phyloP scores from a whole-genome alignment of 2,797 vertebrate genomes.

The Telmatherina bonti region DNA sequence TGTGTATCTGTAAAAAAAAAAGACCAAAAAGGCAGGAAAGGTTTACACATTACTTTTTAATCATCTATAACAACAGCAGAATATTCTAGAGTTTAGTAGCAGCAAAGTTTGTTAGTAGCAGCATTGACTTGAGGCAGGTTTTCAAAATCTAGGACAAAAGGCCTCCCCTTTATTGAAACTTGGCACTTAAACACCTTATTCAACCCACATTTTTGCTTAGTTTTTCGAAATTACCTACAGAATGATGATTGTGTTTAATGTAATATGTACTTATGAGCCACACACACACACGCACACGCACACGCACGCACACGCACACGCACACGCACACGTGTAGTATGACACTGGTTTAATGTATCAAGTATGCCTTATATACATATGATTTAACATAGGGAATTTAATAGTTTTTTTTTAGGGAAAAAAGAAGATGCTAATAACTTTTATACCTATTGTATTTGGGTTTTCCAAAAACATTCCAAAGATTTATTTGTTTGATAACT shows the following conservation, averaged over 20 bases:
- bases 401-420: too few species aligned
- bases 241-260: not conserved
- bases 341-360: not conserved
- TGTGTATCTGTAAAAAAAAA: not conserved
- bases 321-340: too few species aligned
- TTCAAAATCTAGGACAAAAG: not conserved
- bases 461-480: too few species aligned
- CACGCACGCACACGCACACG: too few species aligned
- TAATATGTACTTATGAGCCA: not conserved
- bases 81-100: conserved; percentile 24
- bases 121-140: not conserved
- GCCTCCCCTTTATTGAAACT: not conserved
- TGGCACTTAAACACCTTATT: not conserved
- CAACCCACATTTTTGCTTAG: not conserved
- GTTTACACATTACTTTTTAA: conserved; percentile 36
- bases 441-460: too few species aligned
- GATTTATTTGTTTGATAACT: too few species aligned
- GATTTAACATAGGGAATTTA: too few species aligned
- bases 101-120: conserved; percentile 19
- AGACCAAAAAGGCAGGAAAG: conserved; percentile 2
- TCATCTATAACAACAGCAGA: not conserved
- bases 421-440: too few species aligned
- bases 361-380: not conserved
- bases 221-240: not conserved
- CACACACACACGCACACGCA: too few species aligned